Base-by-base conservation (phyloP, 2,888 invertebrate genomes). In the Lochmaea crataegi region DNA sequence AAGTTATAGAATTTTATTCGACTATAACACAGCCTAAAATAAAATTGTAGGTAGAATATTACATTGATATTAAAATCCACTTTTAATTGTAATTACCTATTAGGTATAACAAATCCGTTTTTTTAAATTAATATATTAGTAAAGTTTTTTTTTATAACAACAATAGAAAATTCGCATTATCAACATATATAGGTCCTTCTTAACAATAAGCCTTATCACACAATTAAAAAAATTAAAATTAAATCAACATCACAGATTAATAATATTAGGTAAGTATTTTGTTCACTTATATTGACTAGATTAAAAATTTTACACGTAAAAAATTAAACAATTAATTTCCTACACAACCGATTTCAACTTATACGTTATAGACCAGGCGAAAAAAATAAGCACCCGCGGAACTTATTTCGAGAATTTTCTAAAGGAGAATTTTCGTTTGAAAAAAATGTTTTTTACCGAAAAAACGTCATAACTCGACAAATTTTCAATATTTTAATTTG, bases 181-280 rank as follows among this genome's bases (percentile, higher is more conserved):
- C 42, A 63, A 63, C 61, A 63, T 63, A 42, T 42, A 63, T 63
- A 63, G 41, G 61, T 63, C 18, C 42, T 18, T 63, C 42, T 63
- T 42, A 53, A 53, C 9, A 53, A n/a, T n/a, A n/a, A 53, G 16
- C 16, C n/a, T 10, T 16, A 18, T 18, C 16, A 53, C 18, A 53
- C 16, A 7, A 16, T 53, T 9, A 53, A 16, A 53, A 51, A 11
- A n/a, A 48, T n/a, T 48, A 4, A 51, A 51, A 51, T 7, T 51
- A 51, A 51, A 45, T 45, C 45, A 45, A 45, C 45, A 45, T 45
- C 45, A 45, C 45, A 45, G 45, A 45, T 45, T 45, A 45, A 45
- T 12, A 45, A 45, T 14, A 32, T 32, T 32, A 32, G 32, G 32
- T 45, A 45, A 4, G 42, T 45, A 45, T 45, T 45, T 45, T 45